Conservation (phyloP, 1,140 invertebrate species). For the Tetranychus urticae region DNA sequence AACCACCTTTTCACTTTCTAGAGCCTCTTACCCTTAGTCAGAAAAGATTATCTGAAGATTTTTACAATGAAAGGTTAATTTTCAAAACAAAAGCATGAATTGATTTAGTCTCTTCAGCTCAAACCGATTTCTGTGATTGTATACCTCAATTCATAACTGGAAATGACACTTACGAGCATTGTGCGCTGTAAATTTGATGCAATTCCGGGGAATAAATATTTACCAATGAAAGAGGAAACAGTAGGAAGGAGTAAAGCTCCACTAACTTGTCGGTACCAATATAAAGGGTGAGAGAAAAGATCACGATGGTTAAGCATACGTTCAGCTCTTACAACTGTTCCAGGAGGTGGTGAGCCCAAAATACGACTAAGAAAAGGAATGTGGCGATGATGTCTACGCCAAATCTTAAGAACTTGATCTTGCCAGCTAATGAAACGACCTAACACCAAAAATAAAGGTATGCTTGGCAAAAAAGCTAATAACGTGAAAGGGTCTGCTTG, state of each 20-base stretch:
- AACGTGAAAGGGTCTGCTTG: slow-evolving; percentile 72
- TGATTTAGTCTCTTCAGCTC: too few species aligned
- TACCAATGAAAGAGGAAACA: slow-evolving; percentile 68
- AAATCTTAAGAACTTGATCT: slow-evolving; percentile 49
- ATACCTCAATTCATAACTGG: too few species aligned
- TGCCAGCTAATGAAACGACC: slow-evolving; percentile 87
- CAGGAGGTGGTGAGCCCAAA: slow-evolving; percentile 12
- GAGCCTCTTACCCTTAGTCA: too few species aligned
- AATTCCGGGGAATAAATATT: slow-evolving; percentile 13
- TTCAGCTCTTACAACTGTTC: slow-evolving; percentile 5
- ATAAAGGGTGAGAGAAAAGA: slow-evolving; percentile 49
- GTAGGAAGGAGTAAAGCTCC: slow-evolving; percentile 83
- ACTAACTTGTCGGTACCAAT: slow-evolving; percentile 66
- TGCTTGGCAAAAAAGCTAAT: slow-evolving; percentile 67
- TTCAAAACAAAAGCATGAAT: too few species aligned
- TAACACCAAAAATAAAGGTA: slow-evolving; percentile 68
- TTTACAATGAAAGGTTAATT: too few species aligned
- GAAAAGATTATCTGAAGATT: too few species aligned
- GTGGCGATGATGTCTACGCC: slow-evolving; percentile 24
- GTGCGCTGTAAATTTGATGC: slow-evolving; percentile 71
- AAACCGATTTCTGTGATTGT: too few species aligned
- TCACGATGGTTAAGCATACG: slow-evolving; percentile 20
- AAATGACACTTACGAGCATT: slow-evolving; percentile 27
- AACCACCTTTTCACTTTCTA: too few species aligned
- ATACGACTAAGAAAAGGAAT: slow-evolving; percentile 22